Conservation (phyloP, 2,113 vertebrate genomes). For the Scalopus aquaticus region DNA sequence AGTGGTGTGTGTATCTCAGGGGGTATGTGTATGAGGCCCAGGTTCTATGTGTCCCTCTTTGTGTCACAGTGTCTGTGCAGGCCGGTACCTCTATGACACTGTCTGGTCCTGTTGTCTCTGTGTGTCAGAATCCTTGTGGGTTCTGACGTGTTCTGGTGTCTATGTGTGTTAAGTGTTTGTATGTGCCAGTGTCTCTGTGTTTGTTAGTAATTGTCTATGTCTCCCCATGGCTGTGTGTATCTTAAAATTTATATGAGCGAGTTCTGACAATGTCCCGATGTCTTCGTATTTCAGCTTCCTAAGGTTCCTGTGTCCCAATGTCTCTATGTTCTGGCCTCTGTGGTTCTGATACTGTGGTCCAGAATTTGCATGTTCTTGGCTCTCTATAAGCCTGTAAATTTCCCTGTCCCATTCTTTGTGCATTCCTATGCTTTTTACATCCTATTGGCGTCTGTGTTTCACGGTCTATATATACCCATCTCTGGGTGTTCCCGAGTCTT, state of each 20-base stretch:
- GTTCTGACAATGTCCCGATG: neutral
- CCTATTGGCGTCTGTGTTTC: neutral
- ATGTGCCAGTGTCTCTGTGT: neutral
- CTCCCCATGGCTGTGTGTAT: neutral
- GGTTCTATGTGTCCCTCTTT: neutral
- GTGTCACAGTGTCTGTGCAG: neutral
- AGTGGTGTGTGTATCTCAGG: neutral
- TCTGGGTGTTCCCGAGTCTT: neutral
- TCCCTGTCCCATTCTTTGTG: neutral
- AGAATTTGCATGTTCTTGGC: neutral
- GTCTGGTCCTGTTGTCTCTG: neutral
- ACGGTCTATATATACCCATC: neutral
- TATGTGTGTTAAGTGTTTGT: conserved; percentile 23
- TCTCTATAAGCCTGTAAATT: neutral
- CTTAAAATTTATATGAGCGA: conserved; percentile 5
- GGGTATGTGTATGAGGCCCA: neutral
- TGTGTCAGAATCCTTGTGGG: neutral
- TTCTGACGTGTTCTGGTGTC: neutral
- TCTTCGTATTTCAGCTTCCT: conserved; percentile 20
- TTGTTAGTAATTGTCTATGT: conserved; percentile 19
- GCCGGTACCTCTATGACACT: neutral
- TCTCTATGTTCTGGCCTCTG: neutral
- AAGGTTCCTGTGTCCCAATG: neutral
- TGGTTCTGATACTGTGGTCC: neutral
- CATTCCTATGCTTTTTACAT: neutral